Conservation (phyloP, 2,888 invertebrate species). For the Rutpela maculata region DNA sequence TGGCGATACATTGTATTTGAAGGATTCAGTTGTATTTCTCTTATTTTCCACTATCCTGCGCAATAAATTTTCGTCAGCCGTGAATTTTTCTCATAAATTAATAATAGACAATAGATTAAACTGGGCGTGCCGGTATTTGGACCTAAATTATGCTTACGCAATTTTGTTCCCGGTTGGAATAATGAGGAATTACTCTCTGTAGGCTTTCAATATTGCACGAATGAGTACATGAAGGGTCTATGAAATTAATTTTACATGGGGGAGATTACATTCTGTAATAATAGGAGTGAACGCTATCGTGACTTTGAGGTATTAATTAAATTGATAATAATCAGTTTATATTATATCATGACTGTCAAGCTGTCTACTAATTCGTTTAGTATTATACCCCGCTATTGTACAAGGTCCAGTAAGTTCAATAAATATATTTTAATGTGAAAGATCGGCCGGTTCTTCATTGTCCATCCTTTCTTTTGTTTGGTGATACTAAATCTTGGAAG, state of each 20-base stretch:
- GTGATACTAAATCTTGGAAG: too few relatives aligned
- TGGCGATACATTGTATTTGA: too few relatives aligned
- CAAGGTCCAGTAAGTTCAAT: background rate
- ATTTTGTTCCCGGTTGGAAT: background rate
- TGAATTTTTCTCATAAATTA: background rate
- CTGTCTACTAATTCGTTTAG: background rate
- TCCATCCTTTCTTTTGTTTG: too few relatives aligned
- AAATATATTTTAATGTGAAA: background rate
- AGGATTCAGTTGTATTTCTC: too few relatives aligned
- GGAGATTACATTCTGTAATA: background rate
- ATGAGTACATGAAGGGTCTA: background rate
- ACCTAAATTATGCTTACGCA: background rate
- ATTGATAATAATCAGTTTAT: background rate
- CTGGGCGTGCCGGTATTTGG: background rate
- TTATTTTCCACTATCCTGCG: too few relatives aligned
- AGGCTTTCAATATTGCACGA: background rate
- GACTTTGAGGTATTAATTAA: background rate
- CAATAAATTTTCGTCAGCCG: too few relatives aligned
- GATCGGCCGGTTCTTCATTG: too few relatives aligned
- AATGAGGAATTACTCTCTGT: background rate
- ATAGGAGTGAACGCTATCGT: background rate
- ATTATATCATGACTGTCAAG: background rate
- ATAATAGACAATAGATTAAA: background rate
- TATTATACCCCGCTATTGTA: background rate
- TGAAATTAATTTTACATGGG: conserved; percentile 13